These are phyloP conservation scores for Miniopterus natalensis DNA, from an alignment of 2,113 vertebrate genomes.

Conservation along the genomic window DNA sequence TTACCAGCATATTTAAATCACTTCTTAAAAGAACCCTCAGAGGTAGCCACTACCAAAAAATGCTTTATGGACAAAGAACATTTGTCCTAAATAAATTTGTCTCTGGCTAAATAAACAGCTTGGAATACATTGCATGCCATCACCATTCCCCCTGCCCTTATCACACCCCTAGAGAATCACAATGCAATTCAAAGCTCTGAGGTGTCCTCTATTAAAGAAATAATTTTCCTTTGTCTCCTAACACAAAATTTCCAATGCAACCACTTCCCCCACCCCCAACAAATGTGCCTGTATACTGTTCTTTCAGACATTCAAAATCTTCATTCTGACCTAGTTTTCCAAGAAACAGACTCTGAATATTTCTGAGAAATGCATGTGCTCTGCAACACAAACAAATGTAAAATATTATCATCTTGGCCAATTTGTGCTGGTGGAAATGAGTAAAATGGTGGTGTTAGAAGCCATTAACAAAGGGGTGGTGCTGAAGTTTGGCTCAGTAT, in stretches of 20 bases:
- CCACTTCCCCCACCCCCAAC: too few species aligned
- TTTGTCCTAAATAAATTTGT: not conserved
- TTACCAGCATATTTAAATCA: not conserved
- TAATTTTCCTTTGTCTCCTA: not conserved
- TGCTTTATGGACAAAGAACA: not conserved
- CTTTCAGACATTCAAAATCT: conserved; percentile 10
- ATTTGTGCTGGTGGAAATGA: not conserved
- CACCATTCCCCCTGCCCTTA: not conserved
- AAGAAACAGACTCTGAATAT: not conserved
- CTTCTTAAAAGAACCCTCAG: not conserved
- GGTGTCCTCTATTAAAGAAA: not conserved
- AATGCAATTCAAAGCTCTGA: not conserved
- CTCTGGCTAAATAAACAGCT: not conserved
- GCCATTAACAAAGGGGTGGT: not conserved
- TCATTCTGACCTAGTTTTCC: conserved; percentile 34
- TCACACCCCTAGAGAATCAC: not conserved
- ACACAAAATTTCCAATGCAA: conserved; percentile 6
- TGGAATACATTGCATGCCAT: not conserved
- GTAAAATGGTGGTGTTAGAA: not conserved
- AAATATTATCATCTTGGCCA: not conserved
- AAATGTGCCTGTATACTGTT: not conserved
- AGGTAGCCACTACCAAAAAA: not conserved
- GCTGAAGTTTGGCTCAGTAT: not conserved
- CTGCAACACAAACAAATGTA: conserved; percentile 19
- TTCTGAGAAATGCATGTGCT: conserved; percentile 20